Conservation (phyloP, 1,140 invertebrate species). For the Saccostrea echinata region DNA sequence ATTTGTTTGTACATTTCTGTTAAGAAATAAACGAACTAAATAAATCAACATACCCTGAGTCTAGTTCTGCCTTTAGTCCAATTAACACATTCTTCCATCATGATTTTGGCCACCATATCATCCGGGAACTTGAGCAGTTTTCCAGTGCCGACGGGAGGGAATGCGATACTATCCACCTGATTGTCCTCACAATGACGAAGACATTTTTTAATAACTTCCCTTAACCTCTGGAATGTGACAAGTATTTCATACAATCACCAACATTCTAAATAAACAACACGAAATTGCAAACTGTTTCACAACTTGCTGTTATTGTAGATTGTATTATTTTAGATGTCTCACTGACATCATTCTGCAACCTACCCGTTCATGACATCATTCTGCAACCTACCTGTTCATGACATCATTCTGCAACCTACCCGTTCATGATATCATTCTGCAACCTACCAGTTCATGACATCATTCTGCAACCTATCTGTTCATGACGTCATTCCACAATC, state of each 20-base stretch:
- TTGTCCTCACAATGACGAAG: neutral
- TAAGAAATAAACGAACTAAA: neutral
- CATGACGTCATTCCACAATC: neutral
- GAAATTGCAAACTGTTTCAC: too few relatives aligned
- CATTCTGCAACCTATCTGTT: too few relatives aligned
- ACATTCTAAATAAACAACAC: too few relatives aligned
- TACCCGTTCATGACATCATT: too few relatives aligned
- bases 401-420: too few relatives aligned
- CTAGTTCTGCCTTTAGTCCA: neutral
- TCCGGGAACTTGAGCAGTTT: constrained; percentile 42
- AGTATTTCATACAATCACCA: too few relatives aligned
- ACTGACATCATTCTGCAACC: too few relatives aligned
- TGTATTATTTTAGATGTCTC: too few relatives aligned
- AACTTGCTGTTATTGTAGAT: too few relatives aligned
- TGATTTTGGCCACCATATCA: neutral
- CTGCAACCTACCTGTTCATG: too few relatives aligned
- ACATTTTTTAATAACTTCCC: constrained; percentile 5
- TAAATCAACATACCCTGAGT: neutral
- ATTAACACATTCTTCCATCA: neutral
- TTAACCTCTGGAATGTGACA: neutral
- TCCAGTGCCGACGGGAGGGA: constrained; percentile 48
- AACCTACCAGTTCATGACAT: too few relatives aligned
- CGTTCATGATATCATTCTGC: too few relatives aligned
- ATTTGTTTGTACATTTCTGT: neutral
- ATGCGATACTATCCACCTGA: constrained; percentile 9